Evolutionary conservation across 2,797 vertebrate genomes (phyloP).

Genomic region (Gila robusta): DNA sequence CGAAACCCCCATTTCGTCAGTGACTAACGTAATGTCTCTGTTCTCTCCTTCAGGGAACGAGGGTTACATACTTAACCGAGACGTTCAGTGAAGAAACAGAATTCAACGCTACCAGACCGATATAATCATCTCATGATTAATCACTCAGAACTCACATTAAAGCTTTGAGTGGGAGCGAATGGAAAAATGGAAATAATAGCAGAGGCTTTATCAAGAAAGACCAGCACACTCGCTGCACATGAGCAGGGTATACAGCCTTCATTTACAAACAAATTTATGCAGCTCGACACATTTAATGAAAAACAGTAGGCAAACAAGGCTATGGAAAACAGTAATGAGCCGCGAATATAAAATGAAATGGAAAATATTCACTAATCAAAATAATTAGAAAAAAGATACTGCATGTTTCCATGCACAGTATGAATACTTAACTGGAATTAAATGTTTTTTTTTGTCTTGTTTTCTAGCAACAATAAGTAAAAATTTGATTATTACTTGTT

Average conservation of each 20-base stretch:
- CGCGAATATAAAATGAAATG: background rate
- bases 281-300: background rate
- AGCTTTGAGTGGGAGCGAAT: background rate
- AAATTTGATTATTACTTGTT: background rate
- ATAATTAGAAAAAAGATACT: background rate
- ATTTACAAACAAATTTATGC: background rate
- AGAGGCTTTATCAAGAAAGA: conserved; percentile 10
- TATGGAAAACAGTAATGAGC: background rate
- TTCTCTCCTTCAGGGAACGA: no score
- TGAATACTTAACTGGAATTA: background rate
- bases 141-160: conserved; percentile 13
- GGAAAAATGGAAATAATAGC: background rate
- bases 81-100: background rate
- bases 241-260: background rate
- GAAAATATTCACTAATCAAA: background rate
- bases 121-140: background rate
- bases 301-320: background rate
- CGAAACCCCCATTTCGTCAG: no score
- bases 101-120: background rate
- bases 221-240: background rate
- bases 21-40: no score
- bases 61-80: no score
- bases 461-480: background rate
- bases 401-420: background rate
- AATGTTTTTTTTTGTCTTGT: background rate